These are phyloP conservation scores for Neodontobutis hainanensis DNA, from an alignment of 2,113 vertebrate species.

Conservation along the genomic window DNA sequence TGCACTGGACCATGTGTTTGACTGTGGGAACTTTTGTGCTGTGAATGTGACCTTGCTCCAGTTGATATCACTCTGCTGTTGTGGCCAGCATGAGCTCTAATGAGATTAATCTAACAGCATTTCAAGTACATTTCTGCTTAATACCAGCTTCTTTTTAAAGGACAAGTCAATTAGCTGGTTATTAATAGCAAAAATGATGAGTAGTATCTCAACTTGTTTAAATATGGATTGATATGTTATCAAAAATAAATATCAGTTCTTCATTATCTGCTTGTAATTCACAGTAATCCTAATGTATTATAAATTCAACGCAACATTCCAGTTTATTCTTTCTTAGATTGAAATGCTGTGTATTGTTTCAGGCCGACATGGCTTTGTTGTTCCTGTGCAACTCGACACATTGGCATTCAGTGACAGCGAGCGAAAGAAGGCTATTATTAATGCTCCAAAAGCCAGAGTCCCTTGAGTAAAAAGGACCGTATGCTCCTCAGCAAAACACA, in stretches of 20 bases:
- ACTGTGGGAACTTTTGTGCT: slow-evolving; percentile 53
- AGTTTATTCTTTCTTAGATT: slow-evolving; percentile 16
- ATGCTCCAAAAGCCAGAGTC: slow-evolving; percentile 40
- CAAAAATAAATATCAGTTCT: background rate
- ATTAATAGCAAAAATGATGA: no score
- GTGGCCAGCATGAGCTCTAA: slow-evolving; percentile 12
- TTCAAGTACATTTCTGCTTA: slow-evolving; percentile 1
- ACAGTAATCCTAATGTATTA: background rate
- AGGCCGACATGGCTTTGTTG: slow-evolving; percentile 28
- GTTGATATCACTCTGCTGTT: slow-evolving; percentile 29
- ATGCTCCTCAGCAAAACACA: background rate
- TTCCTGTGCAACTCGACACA: slow-evolving; percentile 26
- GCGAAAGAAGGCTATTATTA: slow-evolving; percentile 25
- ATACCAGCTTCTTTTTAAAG: no score
- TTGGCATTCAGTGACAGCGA: slow-evolving; percentile 19
- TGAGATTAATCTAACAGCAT: slow-evolving; percentile 16
- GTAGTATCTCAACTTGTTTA: no score
- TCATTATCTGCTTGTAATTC: background rate
- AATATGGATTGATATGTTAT: no score
- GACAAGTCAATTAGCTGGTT: no score
- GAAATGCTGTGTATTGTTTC: slow-evolving; percentile 28
- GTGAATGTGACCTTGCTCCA: slow-evolving; percentile 25
- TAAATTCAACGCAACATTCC: background rate
- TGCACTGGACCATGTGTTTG: slow-evolving; percentile 40
- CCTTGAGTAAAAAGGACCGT: slow-evolving; percentile 6